Conservation (phyloP, 2,113 vertebrate genomes). For the Callospermophilus lateralis region DNA sequence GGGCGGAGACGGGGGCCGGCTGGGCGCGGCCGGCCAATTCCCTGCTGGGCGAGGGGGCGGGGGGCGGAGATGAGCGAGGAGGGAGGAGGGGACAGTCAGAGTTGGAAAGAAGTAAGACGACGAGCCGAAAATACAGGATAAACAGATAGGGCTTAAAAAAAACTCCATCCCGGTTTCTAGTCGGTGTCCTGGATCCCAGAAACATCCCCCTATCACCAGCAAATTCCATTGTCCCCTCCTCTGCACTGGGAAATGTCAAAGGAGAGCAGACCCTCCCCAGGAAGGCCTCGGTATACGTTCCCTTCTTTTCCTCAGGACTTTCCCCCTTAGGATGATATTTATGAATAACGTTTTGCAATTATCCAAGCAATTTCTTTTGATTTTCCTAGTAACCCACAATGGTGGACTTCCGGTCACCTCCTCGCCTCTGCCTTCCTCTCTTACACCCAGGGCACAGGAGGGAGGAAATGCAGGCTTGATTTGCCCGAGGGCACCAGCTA, state of each 20-base stretch:
- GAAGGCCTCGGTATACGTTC: neutral
- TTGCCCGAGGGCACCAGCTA: conserved; percentile 23
- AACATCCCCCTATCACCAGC: neutral
- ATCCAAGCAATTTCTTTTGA: conserved; percentile 7
- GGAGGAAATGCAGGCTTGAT: conserved; percentile 5
- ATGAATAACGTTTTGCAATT: neutral
- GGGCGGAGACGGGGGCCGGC: conserved; percentile 72
- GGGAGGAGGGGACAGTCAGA: conserved; percentile 27
- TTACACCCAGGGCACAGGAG: neutral
- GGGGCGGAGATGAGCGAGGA: conserved; percentile 65
- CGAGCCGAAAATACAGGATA: conserved; percentile 79
- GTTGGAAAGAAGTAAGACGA: neutral
- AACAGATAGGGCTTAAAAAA: conserved; percentile 67
- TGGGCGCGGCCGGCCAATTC: conserved; percentile 73
- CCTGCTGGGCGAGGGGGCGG: conserved; percentile 56
- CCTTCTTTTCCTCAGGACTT: neutral
- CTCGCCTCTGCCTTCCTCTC: neutral
- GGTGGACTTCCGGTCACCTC: neutral
- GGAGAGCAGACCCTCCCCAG: neutral
- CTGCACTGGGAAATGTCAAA: neutral
- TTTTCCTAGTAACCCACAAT: neutral
- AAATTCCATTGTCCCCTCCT: neutral
- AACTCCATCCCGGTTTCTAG: conserved; percentile 16
- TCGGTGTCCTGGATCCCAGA: neutral
- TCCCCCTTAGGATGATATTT: neutral